A percentile compares a stretch with the other conserved stretches of the same genome.
Conservation (phyloP, 2,888 invertebrate species). For the Polietes domitor region DNA sequence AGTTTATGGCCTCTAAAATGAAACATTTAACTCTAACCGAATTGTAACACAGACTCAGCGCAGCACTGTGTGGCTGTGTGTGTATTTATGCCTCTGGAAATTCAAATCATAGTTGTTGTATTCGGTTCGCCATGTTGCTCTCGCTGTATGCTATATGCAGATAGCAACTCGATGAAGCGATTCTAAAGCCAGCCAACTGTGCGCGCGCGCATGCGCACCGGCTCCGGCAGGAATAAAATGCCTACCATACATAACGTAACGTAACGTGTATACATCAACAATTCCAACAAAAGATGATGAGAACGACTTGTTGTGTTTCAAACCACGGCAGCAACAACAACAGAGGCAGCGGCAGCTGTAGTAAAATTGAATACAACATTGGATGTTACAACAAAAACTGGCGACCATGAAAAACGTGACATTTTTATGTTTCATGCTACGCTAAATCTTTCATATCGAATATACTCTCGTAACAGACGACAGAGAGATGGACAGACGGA, state of each 20-base stretch:
- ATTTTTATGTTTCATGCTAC: conserved; percentile 79
- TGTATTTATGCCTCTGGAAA: conserved; percentile 49
- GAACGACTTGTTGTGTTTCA: conserved; percentile 51
- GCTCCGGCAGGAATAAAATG: background rate
- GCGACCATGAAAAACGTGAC: conserved; percentile 81
- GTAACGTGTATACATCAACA: conserved; percentile 62
- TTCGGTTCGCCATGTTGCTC: background rate
- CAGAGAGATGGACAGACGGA: conserved; percentile 11
- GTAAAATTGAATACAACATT: conserved; percentile 32
- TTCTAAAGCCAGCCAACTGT: conserved; percentile 57
- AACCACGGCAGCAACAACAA: background rate
- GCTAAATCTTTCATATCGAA: conserved; percentile 79
- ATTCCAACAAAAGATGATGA: conserved; percentile 64
- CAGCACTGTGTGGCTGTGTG: conserved; percentile 69
- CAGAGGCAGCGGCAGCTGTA: conserved; percentile 30
- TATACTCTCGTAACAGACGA: conserved; percentile 57
- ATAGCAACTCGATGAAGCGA: conserved; percentile 28
- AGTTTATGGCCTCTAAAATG: conserved; percentile 25
- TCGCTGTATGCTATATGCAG: conserved; percentile 19
- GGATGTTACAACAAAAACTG: conserved; percentile 69
- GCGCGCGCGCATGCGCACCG: conserved; percentile 74
- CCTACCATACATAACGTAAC: conserved; percentile 42
- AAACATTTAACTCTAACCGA: conserved; percentile 42
- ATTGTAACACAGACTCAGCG: conserved; percentile 70
- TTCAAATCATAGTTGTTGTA: conserved; percentile 40